Base-by-base conservation (phyloP, 2,888 invertebrate species). In the Spodoptera littoralis region DNA sequence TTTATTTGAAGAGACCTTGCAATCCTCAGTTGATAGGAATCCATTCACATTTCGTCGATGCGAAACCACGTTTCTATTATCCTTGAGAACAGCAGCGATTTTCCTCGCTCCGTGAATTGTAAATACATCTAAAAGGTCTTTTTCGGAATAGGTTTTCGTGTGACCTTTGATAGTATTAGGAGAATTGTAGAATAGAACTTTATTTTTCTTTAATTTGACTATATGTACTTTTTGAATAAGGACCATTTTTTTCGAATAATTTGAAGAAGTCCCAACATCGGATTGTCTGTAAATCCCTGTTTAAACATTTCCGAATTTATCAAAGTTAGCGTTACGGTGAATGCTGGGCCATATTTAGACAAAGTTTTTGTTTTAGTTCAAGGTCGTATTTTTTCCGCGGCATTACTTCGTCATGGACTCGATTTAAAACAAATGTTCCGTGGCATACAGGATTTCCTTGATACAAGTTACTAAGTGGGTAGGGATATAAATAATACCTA, bases 11-110 rank as follows among this genome's bases (percentile, higher is more conserved):
- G 54, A 63, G 56, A 72, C 74, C 76, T 78, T 76, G 78, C 36
- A 50, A 51, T 60, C 64, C 53, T 65, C 65, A 52, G 44, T 64
- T 56, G 47, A 51, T 64, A 48, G 52, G 74, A 68, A 60, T 70
- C 76, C 67, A 69, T 70, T 75, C 68, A 65, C 61, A 79, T 79
- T 75, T 72, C 64, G 58, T 71, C 65, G 65, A 72, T 79, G 63
- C 64, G 53, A 79, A 65, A 66, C 55, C 63, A 61, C 65, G 64
- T 56, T 66, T 54, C 56, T 2, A 50, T 22, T 65, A 59, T 77
- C 78, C 73, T 77, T 79, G 77, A 66, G 36, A 71, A 63, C 51
- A 61, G 50, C 48, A 27, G 24, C 56, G 12, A 73, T 73, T 76
- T 76, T 73, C 66, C 64, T 60, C 60, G 55, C 58, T 71, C 48